Base-by-base conservation (phyloP, 2,888 invertebrate genomes). In the Pardosa pseudoannulata region DNA sequence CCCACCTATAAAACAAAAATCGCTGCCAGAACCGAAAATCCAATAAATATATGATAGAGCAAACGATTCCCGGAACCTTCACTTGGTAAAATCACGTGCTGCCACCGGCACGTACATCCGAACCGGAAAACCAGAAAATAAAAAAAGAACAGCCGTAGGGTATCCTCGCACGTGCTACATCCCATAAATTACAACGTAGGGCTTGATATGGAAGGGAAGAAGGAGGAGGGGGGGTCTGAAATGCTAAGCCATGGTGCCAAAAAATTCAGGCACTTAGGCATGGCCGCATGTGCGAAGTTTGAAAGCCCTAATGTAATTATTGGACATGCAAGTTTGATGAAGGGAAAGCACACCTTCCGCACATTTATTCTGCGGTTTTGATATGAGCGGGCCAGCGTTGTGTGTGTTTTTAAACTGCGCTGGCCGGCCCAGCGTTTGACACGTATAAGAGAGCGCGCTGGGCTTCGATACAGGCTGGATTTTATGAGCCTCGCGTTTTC, bases 241-340 rank as follows among this genome's bases (percentile, higher is more conserved):
- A 85, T 73, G 67, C 64, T 36, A 39, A 68, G 78, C 65, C 56
- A 67, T 73, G 75, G 87, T 79, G 87, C 87, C 80, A 81, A 87
- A 87, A 87, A 87, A 80, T 87, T 87, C 83, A 71, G 39, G 80
- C 80, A 81, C 76, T 87, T 87, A 80, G 72, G 56, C 64, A 75
- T 75, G 62, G 62, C 29, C 75, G 78, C 79, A 80, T 87, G 87
- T 80, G 80, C 76, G 80, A 87, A 87, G 87, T 87, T 87, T 76
- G 87, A 87, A 87, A 72, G 72, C 76, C 74, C 85, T 87, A 87
- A 87, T 81, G 80, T 65, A 80, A 87, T 87, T 87, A 87, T 80
- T 80, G 80, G 62, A 27, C 87, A 87, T 87, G 76, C 87, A 87
- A 81, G 32, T 71, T 87, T 74, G 72, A 87, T 87, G 87, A 87